Evolutionary conservation across 2,113 vertebrate species (phyloP).

Genomic region (Cyprinodon variegatus): DNA sequence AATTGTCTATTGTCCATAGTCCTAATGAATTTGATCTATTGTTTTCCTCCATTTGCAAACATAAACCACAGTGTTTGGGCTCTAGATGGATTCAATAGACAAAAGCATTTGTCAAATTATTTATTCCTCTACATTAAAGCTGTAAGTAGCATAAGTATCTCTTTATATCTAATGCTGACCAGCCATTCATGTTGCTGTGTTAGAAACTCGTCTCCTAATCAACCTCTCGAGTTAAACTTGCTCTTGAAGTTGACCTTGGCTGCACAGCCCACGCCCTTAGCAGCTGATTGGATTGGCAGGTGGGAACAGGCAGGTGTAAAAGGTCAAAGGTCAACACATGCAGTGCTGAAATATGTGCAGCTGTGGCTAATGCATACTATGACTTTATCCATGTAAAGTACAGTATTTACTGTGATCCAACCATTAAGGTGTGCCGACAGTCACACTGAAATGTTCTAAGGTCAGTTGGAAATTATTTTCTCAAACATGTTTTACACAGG

Average conservation of each 20-base stretch:
- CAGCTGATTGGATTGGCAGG: conserved; percentile 51
- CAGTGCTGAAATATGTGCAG: conserved; percentile 62
- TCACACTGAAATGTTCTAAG: too few species aligned
- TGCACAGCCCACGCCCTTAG: conserved; percentile 26
- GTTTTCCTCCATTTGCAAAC: too few species aligned
- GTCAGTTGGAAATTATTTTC: too few species aligned
- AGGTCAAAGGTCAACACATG: conserved; percentile 52
- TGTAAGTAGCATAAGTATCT: too few species aligned
- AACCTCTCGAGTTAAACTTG: conserved; percentile 9
- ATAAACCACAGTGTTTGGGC: too few species aligned
- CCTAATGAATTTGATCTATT: too few species aligned
- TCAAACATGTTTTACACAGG: too few species aligned
- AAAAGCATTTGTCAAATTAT: too few species aligned
- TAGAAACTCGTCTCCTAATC: neutral
- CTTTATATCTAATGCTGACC: too few species aligned
- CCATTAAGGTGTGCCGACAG: neutral
- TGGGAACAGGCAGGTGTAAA: conserved; percentile 32
- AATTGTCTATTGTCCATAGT: too few species aligned
- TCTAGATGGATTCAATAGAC: too few species aligned
- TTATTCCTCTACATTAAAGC: too few species aligned
- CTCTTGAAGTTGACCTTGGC: conserved; percentile 41
- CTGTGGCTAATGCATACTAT: conserved; percentile 39
- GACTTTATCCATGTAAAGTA: conserved; percentile 22
- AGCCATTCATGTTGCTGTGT: neutral
- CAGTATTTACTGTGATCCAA: conserved; percentile 8